Evolutionary conservation across 2,113 vertebrate genomes (phyloP).

Genomic region (Atlantisia rogersi): DNA sequence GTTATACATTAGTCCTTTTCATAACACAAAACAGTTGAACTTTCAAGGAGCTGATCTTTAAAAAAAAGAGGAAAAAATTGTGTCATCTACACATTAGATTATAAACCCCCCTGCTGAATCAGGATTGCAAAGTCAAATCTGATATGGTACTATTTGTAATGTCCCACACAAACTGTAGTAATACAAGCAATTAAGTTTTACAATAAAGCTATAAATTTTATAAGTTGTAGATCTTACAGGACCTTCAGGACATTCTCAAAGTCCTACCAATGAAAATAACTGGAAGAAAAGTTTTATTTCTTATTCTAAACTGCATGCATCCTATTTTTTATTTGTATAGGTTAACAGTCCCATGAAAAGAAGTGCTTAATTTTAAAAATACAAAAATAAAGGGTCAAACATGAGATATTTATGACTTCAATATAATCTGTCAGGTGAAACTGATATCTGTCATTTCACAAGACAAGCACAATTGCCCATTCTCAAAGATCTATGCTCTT

Average conservation of each 20-base stretch:
- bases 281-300: background rate
- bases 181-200: background rate
- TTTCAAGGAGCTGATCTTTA: background rate
- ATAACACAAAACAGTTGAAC: background rate
- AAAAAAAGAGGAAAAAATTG: background rate
- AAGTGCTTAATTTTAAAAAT: background rate
- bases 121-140: background rate
- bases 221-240: background rate
- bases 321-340: background rate
- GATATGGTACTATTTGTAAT: background rate
- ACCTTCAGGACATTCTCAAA: background rate
- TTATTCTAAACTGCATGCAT: background rate
- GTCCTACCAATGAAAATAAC: background rate
- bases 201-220: background rate
- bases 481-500: background rate
- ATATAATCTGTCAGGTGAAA: background rate
- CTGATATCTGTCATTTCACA: background rate
- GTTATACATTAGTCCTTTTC: background rate
- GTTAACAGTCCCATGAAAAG: background rate
- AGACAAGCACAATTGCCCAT: background rate
- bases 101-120: background rate
- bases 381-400: background rate
- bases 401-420: background rate
- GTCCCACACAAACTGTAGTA: background rate
- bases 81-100: background rate